Base-by-base conservation (phyloP, 2,888 invertebrate species). In the Lysandra bellargus region DNA sequence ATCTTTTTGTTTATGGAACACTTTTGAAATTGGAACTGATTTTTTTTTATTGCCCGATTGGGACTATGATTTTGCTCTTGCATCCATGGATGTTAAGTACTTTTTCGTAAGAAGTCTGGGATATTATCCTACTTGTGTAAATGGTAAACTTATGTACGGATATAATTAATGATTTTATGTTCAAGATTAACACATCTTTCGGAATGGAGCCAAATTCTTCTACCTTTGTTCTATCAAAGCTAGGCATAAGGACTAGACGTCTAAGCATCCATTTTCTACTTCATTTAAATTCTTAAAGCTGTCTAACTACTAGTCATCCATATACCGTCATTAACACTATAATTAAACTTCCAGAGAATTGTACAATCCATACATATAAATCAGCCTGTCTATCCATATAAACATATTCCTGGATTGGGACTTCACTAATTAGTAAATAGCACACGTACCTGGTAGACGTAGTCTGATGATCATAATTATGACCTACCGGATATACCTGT, bases 341-440 rank as follows among this genome's bases (percentile, higher is more conserved):
- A 37, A 69, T 69, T 69, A 69, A 69, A 69, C 69, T 69, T 69
- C 69, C 76, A 53, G 53, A 14, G 53, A 53, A 53, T 30, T 76
- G 74, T 44, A 75, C 75, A 23, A 76, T 53, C 40, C 60, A 60
- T 44, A 79, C 79, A 79, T 79, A 79, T 79, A 74, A 60, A 79
- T 74, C 60, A 23, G 73, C 53, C 73, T 4, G 74, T 79, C 74
- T 79, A 12, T 79, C 74, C 60, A 73, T 78, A 79, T 79, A 30
- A 79, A 61, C 60, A 79, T 79, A 79, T 74, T 78, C 72, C 78
- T 57, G 78, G 73, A 74, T 79, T 79, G 74, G 74, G 74, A 60
- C 79, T 33, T 64, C 64, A 37, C 33, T 78, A 78, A 49, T 74
- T 74, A 74, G 44, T 74, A 74, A 74, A 74, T 74, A 44, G 74